Conservation (phyloP, 1,140 invertebrate species). For the Heliothis subflexa region DNA sequence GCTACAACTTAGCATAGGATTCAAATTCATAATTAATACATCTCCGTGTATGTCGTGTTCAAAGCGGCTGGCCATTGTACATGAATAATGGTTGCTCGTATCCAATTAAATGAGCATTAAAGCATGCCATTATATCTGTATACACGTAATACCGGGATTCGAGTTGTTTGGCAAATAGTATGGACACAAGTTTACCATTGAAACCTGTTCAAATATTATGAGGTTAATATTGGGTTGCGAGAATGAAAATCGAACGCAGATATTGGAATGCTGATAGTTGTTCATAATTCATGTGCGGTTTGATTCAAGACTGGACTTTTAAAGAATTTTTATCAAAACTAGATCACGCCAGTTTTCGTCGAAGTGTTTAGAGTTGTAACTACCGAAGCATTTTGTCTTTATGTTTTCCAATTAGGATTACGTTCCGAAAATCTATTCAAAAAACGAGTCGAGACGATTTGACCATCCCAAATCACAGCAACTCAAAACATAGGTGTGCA, state of each 20-base stretch:
- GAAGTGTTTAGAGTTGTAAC: no score
- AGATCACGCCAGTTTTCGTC: no score
- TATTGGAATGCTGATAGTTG: neutral
- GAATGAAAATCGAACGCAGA: neutral
- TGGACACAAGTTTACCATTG: neutral
- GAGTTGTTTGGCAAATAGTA: constrained; percentile 8
- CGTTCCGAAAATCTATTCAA: neutral
- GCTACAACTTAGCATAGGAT: constrained; percentile 21
- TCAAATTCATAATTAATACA: constrained; percentile 48
- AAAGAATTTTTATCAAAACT: no score
- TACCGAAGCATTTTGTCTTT: no score
- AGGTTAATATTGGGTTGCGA: neutral
- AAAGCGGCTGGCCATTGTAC: constrained; percentile 48
- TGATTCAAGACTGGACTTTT: no score
- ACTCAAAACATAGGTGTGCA: neutral
- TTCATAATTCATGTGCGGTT: no score
- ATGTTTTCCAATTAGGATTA: no score
- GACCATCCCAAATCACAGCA: neutral
- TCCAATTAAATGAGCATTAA: constrained; percentile 55
- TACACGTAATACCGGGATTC: constrained; percentile 1
- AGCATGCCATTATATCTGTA: constrained; percentile 1
- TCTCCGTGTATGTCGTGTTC: constrained; percentile 32
- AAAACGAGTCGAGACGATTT: neutral
- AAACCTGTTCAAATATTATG: neutral
- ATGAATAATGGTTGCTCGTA: constrained; percentile 54